Evolutionary conservation across 2,113 vertebrate genomes (phyloP).

Genomic region (Barnardius zonarius): DNA sequence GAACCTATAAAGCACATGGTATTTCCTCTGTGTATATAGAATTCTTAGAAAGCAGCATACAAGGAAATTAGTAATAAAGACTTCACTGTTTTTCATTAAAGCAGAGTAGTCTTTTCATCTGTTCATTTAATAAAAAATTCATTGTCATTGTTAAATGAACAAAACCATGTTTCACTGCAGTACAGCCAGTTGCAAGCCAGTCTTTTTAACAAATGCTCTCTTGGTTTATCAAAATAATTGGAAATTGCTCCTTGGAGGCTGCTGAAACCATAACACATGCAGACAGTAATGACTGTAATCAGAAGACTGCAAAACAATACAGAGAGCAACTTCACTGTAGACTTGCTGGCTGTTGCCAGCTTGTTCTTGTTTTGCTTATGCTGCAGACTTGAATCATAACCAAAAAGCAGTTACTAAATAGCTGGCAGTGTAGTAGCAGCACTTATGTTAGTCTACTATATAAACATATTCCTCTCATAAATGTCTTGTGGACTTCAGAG

Average conservation of each 20-base stretch:
- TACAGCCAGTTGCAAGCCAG: not conserved
- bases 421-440: not conserved
- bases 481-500: not conserved
- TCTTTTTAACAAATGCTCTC: slow-evolving; percentile 8
- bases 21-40: not conserved
- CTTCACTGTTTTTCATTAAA: not conserved
- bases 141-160: not conserved
- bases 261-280: slow-evolving; percentile 27
- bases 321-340: not conserved
- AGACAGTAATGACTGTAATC: slow-evolving; percentile 23
- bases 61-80: not conserved
- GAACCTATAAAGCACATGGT: not conserved
- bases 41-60: not conserved
- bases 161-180: not conserved
- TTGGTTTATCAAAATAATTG: slow-evolving; percentile 42
- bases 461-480: not conserved
- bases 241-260: slow-evolving; percentile 35
- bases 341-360: not conserved
- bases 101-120: not conserved
- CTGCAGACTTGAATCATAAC: not conserved
- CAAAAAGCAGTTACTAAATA: not conserved
- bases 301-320: not conserved
- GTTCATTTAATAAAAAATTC: slow-evolving; percentile 4
- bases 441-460: not conserved
- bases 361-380: not conserved